Conservation (phyloP, 92 coral and sea anemone genomes). For the Heteractis magnifica region DNA sequence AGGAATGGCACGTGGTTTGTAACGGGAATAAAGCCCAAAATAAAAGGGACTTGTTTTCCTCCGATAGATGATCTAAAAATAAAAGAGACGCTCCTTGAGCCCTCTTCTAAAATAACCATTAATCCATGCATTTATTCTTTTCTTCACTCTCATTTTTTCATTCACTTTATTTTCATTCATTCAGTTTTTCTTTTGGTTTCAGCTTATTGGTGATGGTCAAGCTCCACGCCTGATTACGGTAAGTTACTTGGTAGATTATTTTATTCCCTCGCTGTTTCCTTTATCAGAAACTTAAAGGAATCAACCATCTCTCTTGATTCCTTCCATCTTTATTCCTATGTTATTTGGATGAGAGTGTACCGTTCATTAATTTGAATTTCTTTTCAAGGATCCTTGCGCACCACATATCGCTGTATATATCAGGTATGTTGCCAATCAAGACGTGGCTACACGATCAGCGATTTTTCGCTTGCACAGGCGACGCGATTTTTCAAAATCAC, state of each 20-base stretch:
- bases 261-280: not conserved
- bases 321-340: not conserved
- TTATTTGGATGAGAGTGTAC: not conserved
- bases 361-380: not conserved
- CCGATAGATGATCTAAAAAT: no score
- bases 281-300: not conserved
- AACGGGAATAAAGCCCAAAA: no score
- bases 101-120: not conserved
- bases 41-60: no score
- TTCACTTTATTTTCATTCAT: not conserved
- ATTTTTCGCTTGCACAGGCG: no score
- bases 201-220: slow-evolving; percentile 26
- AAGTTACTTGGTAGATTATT: not conserved
- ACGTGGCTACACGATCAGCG: no score
- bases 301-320: not conserved
- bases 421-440: slow-evolving; percentile 23
- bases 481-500: no score
- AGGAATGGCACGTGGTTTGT: no score
- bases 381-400: slow-evolving; percentile 59
- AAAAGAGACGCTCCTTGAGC: not conserved
- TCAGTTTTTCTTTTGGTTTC: not conserved
- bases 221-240: slow-evolving; percentile 30
- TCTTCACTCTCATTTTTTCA: not conserved
- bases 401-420: slow-evolving; percentile 49
- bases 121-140: no score